phyloP scores from a whole-genome alignment of 2,888 invertebrate species.

The Tipula lateralis region DNA sequence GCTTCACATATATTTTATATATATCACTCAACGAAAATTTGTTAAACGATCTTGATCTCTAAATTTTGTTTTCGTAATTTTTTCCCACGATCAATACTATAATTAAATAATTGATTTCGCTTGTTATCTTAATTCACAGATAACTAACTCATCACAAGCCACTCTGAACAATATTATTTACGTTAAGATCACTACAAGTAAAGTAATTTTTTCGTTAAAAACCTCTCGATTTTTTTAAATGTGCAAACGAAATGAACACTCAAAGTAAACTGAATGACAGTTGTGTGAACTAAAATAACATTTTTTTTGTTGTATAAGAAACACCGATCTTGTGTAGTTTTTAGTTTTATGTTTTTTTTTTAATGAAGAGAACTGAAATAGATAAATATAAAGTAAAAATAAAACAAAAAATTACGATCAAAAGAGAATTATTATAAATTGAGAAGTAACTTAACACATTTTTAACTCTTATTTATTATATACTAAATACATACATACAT shows the following conservation, averaged over 20 bases:
- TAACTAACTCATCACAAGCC: neutral
- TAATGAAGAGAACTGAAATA: neutral
- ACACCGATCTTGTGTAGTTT: neutral
- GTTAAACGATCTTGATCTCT: neutral
- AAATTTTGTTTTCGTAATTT: neutral
- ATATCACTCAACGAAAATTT: neutral
- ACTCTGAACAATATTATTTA: neutral
- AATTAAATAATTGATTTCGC: neutral
- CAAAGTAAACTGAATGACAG: slow-evolving; percentile 19
- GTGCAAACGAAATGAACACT: neutral
- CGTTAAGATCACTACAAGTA: neutral
- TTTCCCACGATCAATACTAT: neutral
- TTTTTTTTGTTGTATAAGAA: slow-evolving; percentile 15
- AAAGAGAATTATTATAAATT: slow-evolving; percentile 6
- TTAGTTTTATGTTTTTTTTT: neutral
- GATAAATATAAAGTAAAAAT: neutral
- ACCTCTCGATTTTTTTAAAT: neutral
- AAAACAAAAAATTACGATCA: neutral
- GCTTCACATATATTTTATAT: neutral
- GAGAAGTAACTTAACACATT: neutral
- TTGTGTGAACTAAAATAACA: neutral
- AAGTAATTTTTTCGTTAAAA: neutral
- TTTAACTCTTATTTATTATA: neutral
- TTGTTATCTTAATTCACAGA: neutral
- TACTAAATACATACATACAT: neutral